These are phyloP conservation scores for Druon quercuslanigerum DNA, from an alignment of 1,140 invertebrate species.

Conservation along the genomic window DNA sequence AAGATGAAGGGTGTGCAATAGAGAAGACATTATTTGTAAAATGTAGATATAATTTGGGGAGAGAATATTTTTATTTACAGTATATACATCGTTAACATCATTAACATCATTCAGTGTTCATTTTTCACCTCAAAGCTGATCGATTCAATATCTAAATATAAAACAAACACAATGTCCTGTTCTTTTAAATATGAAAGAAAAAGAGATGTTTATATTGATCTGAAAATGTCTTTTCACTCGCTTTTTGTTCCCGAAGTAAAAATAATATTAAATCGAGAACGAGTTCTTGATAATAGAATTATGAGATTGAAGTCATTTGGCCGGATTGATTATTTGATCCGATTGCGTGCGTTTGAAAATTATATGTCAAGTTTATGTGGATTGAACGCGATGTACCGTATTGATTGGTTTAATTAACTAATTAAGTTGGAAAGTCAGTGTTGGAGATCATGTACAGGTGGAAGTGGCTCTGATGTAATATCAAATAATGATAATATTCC, in stretches of 20 bases:
- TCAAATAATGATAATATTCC: neutral
- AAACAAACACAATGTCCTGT: neutral
- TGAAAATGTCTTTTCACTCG: too few relatives aligned
- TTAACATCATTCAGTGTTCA: neutral
- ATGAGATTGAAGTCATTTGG: neutral
- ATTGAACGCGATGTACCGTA: slow-evolving; percentile 16
- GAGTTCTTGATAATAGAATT: neutral
- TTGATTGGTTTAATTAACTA: slow-evolving; percentile 14
- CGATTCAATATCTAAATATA: neutral
- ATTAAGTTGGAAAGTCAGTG: slow-evolving; percentile 6
- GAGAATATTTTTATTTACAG: slow-evolving; percentile 60
- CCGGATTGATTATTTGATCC: slow-evolving; percentile 9
- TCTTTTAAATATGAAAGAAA: too few relatives aligned
- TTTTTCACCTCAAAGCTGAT: neutral
- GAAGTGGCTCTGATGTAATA: neutral
- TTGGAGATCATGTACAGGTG: neutral
- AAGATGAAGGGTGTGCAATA: slow-evolving; percentile 29
- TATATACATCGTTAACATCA: slow-evolving; percentile 53
- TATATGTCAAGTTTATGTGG: slow-evolving; percentile 18
- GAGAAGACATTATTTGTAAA: neutral
- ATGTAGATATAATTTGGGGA: slow-evolving; percentile 9
- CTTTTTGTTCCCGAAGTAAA: too few relatives aligned
- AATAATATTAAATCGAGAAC: too few relatives aligned
- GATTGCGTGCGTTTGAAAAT: neutral
- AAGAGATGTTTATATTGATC: too few relatives aligned